These are phyloP conservation scores for Acanthurus leucopareius DNA, from an alignment of 2,797 vertebrate species.

Conservation along the genomic window DNA sequence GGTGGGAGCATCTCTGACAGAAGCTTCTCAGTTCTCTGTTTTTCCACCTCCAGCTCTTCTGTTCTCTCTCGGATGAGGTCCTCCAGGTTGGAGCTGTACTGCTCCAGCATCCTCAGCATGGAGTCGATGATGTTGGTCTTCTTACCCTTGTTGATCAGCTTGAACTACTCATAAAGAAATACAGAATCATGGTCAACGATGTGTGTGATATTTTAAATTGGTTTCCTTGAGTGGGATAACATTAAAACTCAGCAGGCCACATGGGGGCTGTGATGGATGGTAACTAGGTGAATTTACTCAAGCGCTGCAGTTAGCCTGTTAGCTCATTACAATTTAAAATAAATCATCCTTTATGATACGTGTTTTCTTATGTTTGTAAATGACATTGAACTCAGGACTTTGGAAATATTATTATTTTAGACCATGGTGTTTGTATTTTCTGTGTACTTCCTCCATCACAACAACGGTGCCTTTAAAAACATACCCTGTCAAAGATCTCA, in stretches of 20 bases:
- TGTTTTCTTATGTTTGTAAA: no score
- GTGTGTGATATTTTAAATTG: neutral
- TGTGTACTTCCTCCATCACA: neutral
- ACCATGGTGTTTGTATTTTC: no score
- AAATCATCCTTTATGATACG: no score
- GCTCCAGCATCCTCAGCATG: constrained; percentile 90
- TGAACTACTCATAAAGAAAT: constrained; percentile 79
- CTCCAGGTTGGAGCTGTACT: constrained; percentile 90
- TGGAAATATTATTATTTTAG: no score
- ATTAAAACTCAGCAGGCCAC: neutral
- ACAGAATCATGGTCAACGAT: neutral
- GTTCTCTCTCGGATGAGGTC: constrained; percentile 89
- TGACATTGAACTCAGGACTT: no score
- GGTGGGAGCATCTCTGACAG: constrained; percentile 89
- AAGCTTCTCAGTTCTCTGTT: constrained; percentile 89
- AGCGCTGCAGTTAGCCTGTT: no score
- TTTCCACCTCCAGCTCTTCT: constrained; percentile 89
- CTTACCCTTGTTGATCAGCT: constrained; percentile 90
- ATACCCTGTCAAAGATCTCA: constrained; percentile 90
- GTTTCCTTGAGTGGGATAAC: neutral
- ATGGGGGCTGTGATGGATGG: neutral
- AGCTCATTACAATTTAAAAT: no score
- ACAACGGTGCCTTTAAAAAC: neutral
- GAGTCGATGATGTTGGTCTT: constrained; percentile 92
- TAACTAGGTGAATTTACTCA: neutral